phyloP scores from a whole-genome alignment of 2,888 invertebrate species.

The Willowsia nigromaculata region DNA sequence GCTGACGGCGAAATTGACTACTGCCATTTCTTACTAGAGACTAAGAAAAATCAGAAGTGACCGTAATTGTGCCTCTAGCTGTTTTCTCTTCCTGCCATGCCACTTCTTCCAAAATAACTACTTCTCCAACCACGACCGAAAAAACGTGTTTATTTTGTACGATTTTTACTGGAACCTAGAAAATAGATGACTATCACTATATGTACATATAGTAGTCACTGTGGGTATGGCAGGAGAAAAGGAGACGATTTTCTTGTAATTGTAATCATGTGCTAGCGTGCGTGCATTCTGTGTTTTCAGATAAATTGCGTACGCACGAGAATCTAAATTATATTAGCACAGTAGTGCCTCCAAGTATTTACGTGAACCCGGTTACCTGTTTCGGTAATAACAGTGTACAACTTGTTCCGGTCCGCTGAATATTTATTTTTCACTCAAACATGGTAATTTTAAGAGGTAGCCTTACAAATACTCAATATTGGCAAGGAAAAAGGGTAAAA shows the following conservation, averaged over 20 bases:
- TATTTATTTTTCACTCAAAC: conserved; percentile 10
- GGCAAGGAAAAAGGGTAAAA: not conserved
- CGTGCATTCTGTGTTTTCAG: not conserved
- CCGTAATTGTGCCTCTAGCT: conserved; percentile 23
- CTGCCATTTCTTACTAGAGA: not conserved
- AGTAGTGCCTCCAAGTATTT: not conserved
- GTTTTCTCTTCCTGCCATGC: conserved; percentile 21
- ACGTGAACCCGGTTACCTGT: conserved; percentile 28
- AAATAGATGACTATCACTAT: not conserved
- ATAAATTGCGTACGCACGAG: conserved; percentile 18
- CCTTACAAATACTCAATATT: not conserved
- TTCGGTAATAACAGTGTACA: conserved; percentile 14
- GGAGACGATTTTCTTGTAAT: conserved; percentile 33
- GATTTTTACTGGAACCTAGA: not conserved
- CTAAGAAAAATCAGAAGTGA: conserved; percentile 6
- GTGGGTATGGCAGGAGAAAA: not conserved
- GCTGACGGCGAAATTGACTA: conserved; percentile 61
- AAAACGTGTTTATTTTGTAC: not conserved
- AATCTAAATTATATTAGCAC: not conserved
- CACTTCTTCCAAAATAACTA: not conserved
- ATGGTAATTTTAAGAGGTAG: not conserved
- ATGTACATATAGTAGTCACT: no score
- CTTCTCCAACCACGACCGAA: not conserved
- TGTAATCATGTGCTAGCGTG: conserved; percentile 42
- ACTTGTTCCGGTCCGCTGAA: conserved; percentile 22